Base-by-base conservation (phyloP, 1,140 invertebrate species). In the Eurosta solidaginis region DNA sequence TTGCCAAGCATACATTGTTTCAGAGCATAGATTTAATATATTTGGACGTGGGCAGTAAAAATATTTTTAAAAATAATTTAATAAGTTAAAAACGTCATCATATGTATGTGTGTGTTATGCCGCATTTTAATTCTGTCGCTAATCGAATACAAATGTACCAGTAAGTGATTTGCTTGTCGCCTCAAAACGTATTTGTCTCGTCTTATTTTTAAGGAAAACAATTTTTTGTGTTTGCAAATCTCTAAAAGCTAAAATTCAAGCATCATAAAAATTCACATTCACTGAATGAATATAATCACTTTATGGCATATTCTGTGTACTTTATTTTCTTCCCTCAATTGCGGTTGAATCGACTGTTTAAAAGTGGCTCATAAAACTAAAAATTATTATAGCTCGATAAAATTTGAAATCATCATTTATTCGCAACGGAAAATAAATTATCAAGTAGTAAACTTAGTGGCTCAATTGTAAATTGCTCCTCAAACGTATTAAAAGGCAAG, bases 341-440 rank as follows among this genome's bases (percentile, higher is more conserved):
- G 59, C 33, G 59, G 59, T n/a, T 22, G 33, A 68, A 40, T 68
- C 59, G 33, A 68, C n/a, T 40, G 14, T 36, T 17, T 40, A n/a
- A 68, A 68, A 68, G 33, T 40, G 59, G 29, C 59, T 10, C 17
- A 68, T 68, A 40, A 68, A 68, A 68, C 10, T 40, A 29, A n/a
- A 68, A 68, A 68, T 68, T 68, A 33, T 68, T 68, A 68, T 68
- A 40, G 40, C 22, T 68, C 29, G 29, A 68, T 68, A 68, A 68
- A 68, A 68, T 40, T 7, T n/a, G 3, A 68, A 68, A 40, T 17
- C 59, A 68, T 36, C 29, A 20, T 40, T 6, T 40, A 20, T 68
- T 7, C 3, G 50, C 20, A 25, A 25, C 22, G 9, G 22, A 27
- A n/a, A 40, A n/a, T n/a, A 40, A 40, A 20, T 68, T 40, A 68